Conservation (phyloP, 37 sponge, comb jelly and placozoan species). For the Spongilla lacustris region DNA sequence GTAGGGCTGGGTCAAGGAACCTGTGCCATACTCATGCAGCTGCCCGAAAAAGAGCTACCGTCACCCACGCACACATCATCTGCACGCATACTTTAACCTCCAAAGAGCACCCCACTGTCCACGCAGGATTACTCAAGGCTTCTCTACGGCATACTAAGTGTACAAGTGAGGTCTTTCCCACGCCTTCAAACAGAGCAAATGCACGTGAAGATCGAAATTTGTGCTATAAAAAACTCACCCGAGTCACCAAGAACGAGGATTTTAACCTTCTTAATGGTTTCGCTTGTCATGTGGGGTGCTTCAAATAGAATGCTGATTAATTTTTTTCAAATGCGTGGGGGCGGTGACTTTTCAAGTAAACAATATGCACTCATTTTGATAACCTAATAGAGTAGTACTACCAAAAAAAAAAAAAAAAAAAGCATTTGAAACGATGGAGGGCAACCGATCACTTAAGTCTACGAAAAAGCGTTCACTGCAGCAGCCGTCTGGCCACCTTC, state of each 20-base stretch:
- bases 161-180: conserved; percentile 93
- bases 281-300: conserved; percentile 45
- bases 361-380: not conserved
- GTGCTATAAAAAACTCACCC: too few species aligned
- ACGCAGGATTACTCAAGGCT: conserved; percentile 52
- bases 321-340: not conserved
- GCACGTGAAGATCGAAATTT: too few species aligned
- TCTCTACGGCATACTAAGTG: conserved; percentile 83
- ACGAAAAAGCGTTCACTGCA: not conserved
- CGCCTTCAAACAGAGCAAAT: conserved; percentile 78
- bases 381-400: too few species aligned
- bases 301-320: not conserved
- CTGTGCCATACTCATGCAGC: conserved; percentile 62
- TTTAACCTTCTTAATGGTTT: conserved; percentile 77
- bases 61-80: too few species aligned
- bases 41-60: not conserved
- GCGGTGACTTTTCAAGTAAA: not conserved
- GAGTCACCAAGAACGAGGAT: conserved; percentile 92
- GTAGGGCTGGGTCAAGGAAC: conserved; percentile 43
- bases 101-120: conserved; percentile 92
- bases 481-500: not conserved
- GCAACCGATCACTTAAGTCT: not conserved
- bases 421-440: not conserved
- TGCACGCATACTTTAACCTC: conserved; percentile 81
- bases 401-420: too few species aligned